phyloP scores from a whole-genome alignment of 1,140 invertebrate genomes.

The Oncopodura yosiiana region DNA sequence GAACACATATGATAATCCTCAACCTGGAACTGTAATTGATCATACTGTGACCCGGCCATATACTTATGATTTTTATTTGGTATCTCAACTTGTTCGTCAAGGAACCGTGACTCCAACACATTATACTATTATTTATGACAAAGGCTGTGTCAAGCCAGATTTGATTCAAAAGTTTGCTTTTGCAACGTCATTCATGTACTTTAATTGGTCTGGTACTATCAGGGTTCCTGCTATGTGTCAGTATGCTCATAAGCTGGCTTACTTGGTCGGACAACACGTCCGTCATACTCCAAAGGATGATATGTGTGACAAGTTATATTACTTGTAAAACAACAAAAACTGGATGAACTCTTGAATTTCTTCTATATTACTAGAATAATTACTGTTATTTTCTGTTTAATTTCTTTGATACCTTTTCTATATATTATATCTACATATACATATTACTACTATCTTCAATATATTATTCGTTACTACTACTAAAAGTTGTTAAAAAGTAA shows the following conservation, averaged over 20 bases:
- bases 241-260: too few relatives aligned
- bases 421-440: too few relatives aligned
- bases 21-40: conserved; percentile 74
- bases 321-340: too few relatives aligned
- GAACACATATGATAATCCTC: conserved; percentile 55
- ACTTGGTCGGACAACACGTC: conserved; percentile 60
- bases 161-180: conserved; percentile 74
- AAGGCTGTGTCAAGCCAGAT: conserved; percentile 61
- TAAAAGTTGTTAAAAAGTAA: too few relatives aligned
- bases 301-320: conserved; percentile 54
- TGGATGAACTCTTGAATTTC: too few relatives aligned
- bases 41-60: conserved; percentile 60
- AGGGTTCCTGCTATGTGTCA: conserved; percentile 80
- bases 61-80: conserved; percentile 78
- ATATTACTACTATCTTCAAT: too few relatives aligned
- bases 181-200: conserved; percentile 86
- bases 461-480: too few relatives aligned
- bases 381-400: too few relatives aligned
- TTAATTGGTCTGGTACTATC: conserved; percentile 88
- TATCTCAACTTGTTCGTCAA: conserved; percentile 67
- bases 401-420: too few relatives aligned
- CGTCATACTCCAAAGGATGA: conserved; percentile 47
- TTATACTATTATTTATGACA: conserved; percentile 73
- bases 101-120: conserved; percentile 72
- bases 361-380: too few relatives aligned